Percentiles rank a stretch among this genome's conserved stretches.
These are phyloP conservation scores for Steinernema carpocapsae DNA, from an alignment of 2,888 invertebrate genomes.

Conservation along the genomic window DNA sequence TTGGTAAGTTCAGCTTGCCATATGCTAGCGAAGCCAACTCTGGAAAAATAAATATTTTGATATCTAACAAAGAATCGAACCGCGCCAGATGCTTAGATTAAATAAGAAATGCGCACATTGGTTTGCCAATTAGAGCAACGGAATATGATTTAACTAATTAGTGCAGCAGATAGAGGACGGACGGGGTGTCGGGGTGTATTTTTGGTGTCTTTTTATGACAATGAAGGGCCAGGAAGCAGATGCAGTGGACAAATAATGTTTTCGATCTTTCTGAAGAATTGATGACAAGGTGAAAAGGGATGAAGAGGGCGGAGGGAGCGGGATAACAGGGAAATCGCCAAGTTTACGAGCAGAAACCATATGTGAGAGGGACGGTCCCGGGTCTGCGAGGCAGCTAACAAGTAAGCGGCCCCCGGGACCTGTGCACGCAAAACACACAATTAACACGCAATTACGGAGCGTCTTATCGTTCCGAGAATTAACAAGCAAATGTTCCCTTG, in stretches of 20 bases:
- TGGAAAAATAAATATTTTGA: too few species aligned
- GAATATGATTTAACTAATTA: slow-evolving; percentile 20
- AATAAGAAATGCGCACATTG: background rate
- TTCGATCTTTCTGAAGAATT: too few species aligned
- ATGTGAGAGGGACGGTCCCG: slow-evolving; percentile 16
- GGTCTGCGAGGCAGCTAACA: background rate
- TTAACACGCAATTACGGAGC: slow-evolving; percentile 33
- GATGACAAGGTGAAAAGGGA: background rate
- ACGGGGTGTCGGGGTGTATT: background rate
- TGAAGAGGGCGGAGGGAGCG: background rate
- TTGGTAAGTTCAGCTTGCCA: too few species aligned
- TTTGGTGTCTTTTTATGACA: too few species aligned
- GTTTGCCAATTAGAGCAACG: background rate
- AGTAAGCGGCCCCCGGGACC: slow-evolving; percentile 10
- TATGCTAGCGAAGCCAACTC: too few species aligned
- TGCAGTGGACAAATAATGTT: too few species aligned
- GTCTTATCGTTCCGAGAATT: slow-evolving; percentile 17
- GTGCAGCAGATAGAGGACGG: background rate
- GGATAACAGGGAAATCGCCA: background rate
- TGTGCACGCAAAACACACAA: slow-evolving; percentile 24
- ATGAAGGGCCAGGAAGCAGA: too few species aligned
- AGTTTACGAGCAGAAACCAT: slow-evolving; percentile 20
- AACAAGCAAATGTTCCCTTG: slow-evolving; percentile 15
- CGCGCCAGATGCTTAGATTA: too few species aligned
- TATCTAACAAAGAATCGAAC: too few species aligned